Conservation (phyloP, 2,888 invertebrate species). For the Entomobrya multifasciata region DNA sequence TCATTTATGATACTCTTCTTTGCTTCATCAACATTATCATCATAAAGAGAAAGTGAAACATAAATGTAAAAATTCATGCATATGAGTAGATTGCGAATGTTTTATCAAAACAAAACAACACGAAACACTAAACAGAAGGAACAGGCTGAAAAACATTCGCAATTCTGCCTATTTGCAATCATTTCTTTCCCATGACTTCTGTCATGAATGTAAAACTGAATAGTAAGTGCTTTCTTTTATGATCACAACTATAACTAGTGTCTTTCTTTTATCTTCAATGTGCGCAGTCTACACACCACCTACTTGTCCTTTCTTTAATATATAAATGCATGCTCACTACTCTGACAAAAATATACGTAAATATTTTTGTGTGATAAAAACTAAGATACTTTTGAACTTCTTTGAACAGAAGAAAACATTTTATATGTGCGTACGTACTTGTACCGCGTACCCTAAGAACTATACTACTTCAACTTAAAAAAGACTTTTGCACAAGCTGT, state of each 20-base stretch:
- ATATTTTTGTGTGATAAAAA: background rate
- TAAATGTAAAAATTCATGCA: background rate
- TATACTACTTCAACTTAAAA: too few relatives aligned
- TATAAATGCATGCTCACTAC: background rate
- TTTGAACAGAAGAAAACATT: background rate
- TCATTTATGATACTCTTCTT: constrained; percentile 24
- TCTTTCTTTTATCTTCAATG: too few relatives aligned
- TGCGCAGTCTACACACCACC: background rate
- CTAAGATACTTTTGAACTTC: background rate
- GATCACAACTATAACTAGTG: too few relatives aligned
- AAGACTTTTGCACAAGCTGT: too few relatives aligned
- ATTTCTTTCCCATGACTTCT: too few relatives aligned
- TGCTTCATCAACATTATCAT: constrained; percentile 6
- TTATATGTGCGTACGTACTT: background rate
- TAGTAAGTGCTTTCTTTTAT: too few relatives aligned
- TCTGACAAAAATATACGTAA: background rate
- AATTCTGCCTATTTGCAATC: too few relatives aligned
- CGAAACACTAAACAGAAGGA: too few relatives aligned
- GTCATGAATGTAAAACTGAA: too few relatives aligned
- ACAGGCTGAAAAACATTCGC: too few relatives aligned
- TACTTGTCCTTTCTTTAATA: background rate
- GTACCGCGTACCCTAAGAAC: too few relatives aligned
- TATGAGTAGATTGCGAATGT: background rate
- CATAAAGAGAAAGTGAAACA: background rate
- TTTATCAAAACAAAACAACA: too few relatives aligned